Conservation (phyloP, 2,113 vertebrate species). For the Desmodus rotundus region DNA sequence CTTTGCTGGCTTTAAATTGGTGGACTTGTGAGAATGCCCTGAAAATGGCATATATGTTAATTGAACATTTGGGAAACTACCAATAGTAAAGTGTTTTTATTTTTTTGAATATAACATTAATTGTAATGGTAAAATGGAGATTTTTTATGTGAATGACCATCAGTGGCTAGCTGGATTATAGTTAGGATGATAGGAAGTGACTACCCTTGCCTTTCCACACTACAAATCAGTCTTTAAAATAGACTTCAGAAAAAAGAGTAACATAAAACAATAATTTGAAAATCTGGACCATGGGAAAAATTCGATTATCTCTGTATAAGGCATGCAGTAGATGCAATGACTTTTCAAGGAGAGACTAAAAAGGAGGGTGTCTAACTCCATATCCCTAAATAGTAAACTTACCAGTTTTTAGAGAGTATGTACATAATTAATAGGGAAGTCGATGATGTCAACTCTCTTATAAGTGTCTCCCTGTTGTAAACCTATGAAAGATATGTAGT, state of each 20-base stretch:
- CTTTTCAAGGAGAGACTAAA: neutral
- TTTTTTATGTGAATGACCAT: neutral
- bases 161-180: neutral
- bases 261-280: neutral
- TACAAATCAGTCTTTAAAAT: neutral
- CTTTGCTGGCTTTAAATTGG: slow-evolving; percentile 18
- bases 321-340: neutral
- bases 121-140: neutral
- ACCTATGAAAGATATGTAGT: neutral
- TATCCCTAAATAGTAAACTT: neutral
- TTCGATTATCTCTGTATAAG: neutral
- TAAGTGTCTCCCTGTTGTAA: neutral
- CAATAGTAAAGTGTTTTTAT: neutral
- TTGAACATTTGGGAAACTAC: neutral
- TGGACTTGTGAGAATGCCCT: neutral
- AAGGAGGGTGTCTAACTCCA: neutral
- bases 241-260: neutral
- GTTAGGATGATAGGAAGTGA: neutral
- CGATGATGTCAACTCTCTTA: neutral
- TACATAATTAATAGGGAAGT: neutral
- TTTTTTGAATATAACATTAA: neutral
- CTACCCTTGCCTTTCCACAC: neutral
- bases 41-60: neutral
- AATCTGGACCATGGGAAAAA: neutral
- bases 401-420: neutral